phyloP scores from a whole-genome alignment of 2,797 vertebrate species.

The Nannoperca obscura region DNA sequence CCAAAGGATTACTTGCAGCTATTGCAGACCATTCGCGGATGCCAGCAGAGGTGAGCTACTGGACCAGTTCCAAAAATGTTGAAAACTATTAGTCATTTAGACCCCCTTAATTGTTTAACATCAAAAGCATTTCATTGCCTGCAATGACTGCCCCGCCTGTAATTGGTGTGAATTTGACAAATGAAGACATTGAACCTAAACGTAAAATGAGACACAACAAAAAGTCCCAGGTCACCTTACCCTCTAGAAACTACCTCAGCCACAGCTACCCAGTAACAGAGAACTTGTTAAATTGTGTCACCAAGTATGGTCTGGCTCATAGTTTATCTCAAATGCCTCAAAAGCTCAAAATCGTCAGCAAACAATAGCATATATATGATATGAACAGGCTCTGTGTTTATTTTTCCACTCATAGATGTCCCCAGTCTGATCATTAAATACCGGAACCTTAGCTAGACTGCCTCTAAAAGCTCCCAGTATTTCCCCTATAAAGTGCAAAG shows the following conservation, averaged over 20 bases:
- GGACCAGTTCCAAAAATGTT: too few species aligned
- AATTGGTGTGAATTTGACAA: neutral
- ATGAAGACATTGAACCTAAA: neutral
- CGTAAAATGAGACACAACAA: neutral
- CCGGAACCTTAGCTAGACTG: neutral
- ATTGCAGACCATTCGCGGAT: too few species aligned
- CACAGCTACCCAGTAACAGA: neutral
- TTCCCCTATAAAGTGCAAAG: neutral
- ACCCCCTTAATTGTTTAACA: neutral
- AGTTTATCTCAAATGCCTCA: too few species aligned
- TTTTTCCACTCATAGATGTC: neutral
- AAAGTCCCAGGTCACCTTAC: neutral
- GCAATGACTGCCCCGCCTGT: neutral
- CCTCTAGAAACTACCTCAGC: neutral
- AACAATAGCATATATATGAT: too few species aligned
- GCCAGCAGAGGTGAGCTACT: too few species aligned
- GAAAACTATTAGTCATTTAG: too few species aligned
- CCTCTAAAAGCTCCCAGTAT: neutral
- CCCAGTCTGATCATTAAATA: neutral
- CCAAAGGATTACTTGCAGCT: too few species aligned
- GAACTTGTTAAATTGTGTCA: neutral
- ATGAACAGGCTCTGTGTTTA: neutral
- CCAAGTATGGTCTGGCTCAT: neutral
- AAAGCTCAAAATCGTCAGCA: neutral
- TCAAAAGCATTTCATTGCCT: neutral